phyloP scores from a whole-genome alignment of 1,140 invertebrate genomes.

The Anoplolepis gracilipes region DNA sequence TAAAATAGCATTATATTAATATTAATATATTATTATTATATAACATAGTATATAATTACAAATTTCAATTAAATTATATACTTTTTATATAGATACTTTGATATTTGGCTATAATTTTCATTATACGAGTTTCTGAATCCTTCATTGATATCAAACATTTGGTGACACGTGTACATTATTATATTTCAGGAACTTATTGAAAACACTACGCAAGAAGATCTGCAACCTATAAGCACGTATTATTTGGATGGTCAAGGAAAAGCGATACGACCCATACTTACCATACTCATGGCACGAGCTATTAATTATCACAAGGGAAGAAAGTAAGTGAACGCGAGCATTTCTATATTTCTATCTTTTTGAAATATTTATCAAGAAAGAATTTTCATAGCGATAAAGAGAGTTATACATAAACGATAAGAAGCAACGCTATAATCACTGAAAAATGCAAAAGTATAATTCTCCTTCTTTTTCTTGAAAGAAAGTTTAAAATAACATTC shows the following conservation, averaged over 20 bases:
- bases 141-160: constrained; percentile 46
- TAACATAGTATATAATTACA: too few species aligned
- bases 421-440: not conserved
- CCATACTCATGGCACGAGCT: constrained; percentile 95
- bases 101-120: not conserved
- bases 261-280: constrained; percentile 96
- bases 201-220: constrained; percentile 92
- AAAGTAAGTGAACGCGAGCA: constrained; percentile 87
- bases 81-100: not conserved
- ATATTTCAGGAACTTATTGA: constrained; percentile 90
- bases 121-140: not conserved
- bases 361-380: not conserved
- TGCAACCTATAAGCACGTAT: constrained; percentile 96
- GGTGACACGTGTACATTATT: constrained; percentile 73
- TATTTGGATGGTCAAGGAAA: constrained; percentile 99
- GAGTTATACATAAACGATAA: too few species aligned
- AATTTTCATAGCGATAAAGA: not conserved
- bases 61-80: not conserved
- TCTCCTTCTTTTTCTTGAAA: not conserved
- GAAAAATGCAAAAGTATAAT: not conserved
- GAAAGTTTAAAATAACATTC: too few species aligned
- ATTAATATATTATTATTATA: too few species aligned
- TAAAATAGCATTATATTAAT: not conserved
- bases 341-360: not conserved
- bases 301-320: constrained; percentile 96